phyloP scores from a whole-genome alignment of 2,888 invertebrate genomes.

The Eupithecia subumbrata region DNA sequence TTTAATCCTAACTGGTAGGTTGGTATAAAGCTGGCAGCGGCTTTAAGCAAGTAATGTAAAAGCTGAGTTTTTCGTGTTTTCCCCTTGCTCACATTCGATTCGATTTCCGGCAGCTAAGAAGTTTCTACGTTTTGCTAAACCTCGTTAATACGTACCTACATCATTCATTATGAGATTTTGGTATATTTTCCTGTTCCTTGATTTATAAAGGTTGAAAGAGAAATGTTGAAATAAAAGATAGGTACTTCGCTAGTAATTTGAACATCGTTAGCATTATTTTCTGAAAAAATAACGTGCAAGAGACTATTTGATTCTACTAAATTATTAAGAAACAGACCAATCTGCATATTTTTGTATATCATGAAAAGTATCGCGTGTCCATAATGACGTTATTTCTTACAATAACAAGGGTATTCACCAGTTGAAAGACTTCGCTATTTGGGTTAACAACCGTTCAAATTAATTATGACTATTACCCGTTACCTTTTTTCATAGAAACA shows the following conservation, averaged over 20 bases:
- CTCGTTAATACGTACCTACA: neutral
- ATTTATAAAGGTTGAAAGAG: neutral
- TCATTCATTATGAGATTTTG: neutral
- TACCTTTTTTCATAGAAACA: constrained; percentile 15
- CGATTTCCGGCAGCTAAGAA: constrained; percentile 13
- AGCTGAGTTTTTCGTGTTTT: neutral
- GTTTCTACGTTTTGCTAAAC: constrained; percentile 10
- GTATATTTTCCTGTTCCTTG: constrained; percentile 1
- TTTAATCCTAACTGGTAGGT: neutral
- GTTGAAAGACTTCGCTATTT: constrained; percentile 37
- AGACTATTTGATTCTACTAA: constrained; percentile 11
- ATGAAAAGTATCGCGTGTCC: constrained; percentile 32
- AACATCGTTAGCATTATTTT: constrained; percentile 12
- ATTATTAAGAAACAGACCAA: constrained; percentile 24
- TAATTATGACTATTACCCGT: constrained; percentile 32
- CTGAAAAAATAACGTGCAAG: constrained; percentile 1
- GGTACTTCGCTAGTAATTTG: neutral
- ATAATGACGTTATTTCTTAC: constrained; percentile 33
- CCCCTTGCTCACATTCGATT: constrained; percentile 1
- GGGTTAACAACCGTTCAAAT: constrained; percentile 30
- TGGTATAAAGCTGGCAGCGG: neutral
- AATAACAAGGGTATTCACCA: constrained; percentile 34
- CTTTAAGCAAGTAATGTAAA: neutral
- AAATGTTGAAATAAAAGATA: neutral
- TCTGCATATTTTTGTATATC: constrained; percentile 28